Evolutionary conservation across 2,113 vertebrate genomes (phyloP).

Genomic region (Myocastor coypus): DNA sequence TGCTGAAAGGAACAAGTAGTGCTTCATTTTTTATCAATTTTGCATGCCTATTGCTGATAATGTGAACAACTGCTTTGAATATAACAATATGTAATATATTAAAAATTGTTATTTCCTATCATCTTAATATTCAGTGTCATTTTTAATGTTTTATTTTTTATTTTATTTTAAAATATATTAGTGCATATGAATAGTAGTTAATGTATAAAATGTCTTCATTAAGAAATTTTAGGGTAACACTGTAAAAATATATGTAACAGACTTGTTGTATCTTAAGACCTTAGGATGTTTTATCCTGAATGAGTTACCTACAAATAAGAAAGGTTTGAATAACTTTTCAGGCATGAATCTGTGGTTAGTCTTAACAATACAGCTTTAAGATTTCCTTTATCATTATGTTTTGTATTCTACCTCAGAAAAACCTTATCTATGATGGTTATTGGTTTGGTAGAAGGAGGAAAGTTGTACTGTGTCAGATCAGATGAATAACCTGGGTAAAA

Average conservation of each 20-base stretch:
- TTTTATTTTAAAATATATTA: too few relatives aligned
- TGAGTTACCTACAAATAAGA: background rate
- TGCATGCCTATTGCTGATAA: too few relatives aligned
- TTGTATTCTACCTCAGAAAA: background rate
- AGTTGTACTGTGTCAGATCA: background rate
- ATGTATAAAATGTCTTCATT: background rate
- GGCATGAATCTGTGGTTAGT: background rate
- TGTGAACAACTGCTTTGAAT: too few relatives aligned
- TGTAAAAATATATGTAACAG: background rate
- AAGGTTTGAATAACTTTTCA: background rate
- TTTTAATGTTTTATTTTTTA: too few relatives aligned
- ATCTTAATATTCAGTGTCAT: too few relatives aligned
- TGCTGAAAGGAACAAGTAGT: too few relatives aligned
- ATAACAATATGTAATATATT: too few relatives aligned
- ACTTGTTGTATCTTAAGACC: background rate
- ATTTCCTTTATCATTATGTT: background rate
- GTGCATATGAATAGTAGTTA: rapidly evolving
- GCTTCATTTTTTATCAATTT: too few relatives aligned
- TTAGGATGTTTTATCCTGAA: background rate
- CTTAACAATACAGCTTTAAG: background rate
- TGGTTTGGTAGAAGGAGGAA: background rate
- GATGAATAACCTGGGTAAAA: background rate
- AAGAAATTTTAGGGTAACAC: background rate
- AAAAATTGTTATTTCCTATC: too few relatives aligned
- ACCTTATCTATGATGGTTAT: too few relatives aligned